These are phyloP conservation scores for Sericinus montela DNA, from an alignment of 2,888 invertebrate species.

Conservation along the genomic window DNA sequence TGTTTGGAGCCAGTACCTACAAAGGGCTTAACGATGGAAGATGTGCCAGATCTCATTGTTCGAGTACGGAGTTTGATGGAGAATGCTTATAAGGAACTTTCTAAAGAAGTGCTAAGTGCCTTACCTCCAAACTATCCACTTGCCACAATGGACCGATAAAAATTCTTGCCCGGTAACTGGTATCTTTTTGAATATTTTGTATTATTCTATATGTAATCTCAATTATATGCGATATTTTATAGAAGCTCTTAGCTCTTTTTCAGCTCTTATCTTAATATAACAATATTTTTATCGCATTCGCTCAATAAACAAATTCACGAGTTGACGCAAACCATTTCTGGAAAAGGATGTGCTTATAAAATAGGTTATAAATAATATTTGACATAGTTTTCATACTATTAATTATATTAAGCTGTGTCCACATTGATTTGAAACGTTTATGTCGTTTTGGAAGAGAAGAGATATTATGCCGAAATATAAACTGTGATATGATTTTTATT, in stretches of 20 bases:
- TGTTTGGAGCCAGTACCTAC: conserved; percentile 77
- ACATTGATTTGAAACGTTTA: no score
- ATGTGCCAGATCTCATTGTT: conserved; percentile 69
- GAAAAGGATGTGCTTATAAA: no score
- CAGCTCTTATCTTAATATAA: no score
- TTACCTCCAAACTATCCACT: conserved; percentile 72
- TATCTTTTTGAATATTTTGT: conserved; percentile 2
- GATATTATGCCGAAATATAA: background rate
- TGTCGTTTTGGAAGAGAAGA: no score
- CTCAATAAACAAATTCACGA: no score
- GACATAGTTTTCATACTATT: no score
- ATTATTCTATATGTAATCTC: background rate
- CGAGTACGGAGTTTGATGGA: conserved; percentile 72
- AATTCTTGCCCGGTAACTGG: background rate
- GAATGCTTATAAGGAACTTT: conserved; percentile 67
- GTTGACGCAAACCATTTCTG: no score
- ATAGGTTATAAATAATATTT: no score
- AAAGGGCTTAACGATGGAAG: conserved; percentile 63
- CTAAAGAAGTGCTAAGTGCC: conserved; percentile 66
- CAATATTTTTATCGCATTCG: no score
- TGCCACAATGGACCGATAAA: conserved; percentile 48
- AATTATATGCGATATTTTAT: background rate
- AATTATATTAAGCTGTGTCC: no score
- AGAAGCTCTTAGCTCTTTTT: no score
- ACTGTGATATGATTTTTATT: conserved; percentile 4